Percentiles rank a stretch among this genome's conserved stretches.
Conservation (phyloP, 2,797 vertebrate genomes). For the Phrynocephalus guinanensis region DNA sequence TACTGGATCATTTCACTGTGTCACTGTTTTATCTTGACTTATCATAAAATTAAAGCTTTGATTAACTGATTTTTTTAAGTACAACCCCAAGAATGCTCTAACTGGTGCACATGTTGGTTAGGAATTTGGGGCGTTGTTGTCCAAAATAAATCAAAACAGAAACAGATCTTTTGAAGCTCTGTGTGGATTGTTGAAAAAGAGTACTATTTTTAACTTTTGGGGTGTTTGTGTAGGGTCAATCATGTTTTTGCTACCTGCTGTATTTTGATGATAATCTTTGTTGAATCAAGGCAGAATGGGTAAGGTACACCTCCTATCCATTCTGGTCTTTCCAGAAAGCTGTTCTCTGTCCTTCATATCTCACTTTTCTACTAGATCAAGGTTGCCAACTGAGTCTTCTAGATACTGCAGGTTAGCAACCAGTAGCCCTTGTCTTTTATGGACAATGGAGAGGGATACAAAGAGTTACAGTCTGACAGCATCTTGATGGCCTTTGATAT, state of each 20-base stretch:
- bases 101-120: no score
- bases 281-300: no score
- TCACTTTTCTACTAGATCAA: neutral
- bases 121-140: no score
- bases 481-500: no score
- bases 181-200: neutral
- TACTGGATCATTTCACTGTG: neutral
- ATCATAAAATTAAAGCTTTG: no score
- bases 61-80: no score
- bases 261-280: neutral
- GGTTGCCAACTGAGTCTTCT: neutral
- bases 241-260: neutral
- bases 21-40: neutral
- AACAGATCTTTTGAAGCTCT: no score
- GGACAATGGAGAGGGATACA: neutral
- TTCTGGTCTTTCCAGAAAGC: neutral
- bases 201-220: neutral
- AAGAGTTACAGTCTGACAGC: no score
- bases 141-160: no score
- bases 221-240: neutral
- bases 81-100: no score
- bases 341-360: neutral
- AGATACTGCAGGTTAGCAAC: neutral
- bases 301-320: neutral
- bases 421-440: neutral